Evolutionary conservation across 2,113 vertebrate species (phyloP).

Genomic region (Pomatostomus ruficeps): DNA sequence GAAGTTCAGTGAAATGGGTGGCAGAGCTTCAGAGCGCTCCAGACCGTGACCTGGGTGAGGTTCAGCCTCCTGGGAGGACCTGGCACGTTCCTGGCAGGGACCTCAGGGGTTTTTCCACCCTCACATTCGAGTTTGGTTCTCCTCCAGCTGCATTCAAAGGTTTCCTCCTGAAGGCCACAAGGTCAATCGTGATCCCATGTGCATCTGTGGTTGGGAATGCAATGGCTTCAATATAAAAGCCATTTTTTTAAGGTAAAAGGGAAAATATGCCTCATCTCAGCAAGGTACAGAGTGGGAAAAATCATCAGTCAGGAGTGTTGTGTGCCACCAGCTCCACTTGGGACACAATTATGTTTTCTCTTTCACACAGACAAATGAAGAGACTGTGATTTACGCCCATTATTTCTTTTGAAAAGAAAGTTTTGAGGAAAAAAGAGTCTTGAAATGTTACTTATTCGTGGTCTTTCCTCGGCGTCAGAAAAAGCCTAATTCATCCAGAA

Average conservation of each 20-base stretch:
- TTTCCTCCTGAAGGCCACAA: background rate
- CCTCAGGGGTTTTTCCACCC: background rate
- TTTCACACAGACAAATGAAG: background rate
- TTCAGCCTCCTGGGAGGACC: background rate
- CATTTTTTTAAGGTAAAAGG: background rate
- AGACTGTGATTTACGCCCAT: background rate
- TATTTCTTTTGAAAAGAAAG: background rate
- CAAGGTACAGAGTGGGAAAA: background rate
- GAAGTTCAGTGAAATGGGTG: background rate
- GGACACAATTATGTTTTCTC: background rate
- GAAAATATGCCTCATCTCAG: background rate
- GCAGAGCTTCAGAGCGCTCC: background rate
- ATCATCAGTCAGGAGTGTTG: background rate
- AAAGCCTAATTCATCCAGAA: background rate
- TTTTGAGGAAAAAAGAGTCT: background rate
- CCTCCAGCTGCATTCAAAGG: background rate
- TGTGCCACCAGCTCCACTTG: background rate
- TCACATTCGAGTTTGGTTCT: background rate
- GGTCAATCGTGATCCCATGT: background rate
- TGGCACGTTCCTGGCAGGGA: background rate
- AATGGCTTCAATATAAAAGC: background rate
- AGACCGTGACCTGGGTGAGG: background rate
- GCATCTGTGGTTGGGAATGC: background rate
- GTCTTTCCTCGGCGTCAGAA: background rate
- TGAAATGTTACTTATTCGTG: background rate